A percentile compares a stretch with the other conserved stretches of the same genome.
These are phyloP conservation scores for Sebastiscus albofasciatus DNA, from an alignment of 2,797 vertebrate species.

Conservation along the genomic window DNA sequence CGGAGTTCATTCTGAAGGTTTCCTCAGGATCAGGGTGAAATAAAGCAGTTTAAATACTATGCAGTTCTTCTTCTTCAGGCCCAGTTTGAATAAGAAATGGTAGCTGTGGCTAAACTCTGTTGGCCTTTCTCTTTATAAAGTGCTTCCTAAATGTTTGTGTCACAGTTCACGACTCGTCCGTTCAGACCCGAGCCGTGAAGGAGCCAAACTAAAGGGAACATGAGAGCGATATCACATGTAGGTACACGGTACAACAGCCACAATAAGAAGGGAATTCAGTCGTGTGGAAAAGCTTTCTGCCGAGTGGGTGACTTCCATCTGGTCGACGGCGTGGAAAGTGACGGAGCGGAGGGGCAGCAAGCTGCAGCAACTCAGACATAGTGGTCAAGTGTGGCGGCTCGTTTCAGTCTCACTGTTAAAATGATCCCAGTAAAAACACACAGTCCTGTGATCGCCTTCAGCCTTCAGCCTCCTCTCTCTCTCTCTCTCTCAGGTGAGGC, in stretches of 20 bases:
- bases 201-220: constrained; percentile 8
- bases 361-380: constrained; percentile 26
- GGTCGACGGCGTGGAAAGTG: constrained; percentile 7
- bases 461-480: background rate
- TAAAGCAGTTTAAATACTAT: constrained; percentile 5
- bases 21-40: background rate
- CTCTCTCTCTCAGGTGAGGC: background rate
- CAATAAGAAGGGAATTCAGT: background rate
- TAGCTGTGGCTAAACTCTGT: background rate
- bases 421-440: constrained; percentile 55
- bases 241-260: constrained; percentile 15
- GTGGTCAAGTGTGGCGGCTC: constrained; percentile 55
- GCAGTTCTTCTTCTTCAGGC: constrained; percentile 3
- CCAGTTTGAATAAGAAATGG: background rate
- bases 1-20: background rate
- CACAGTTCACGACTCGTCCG: background rate
- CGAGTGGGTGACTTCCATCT: background rate
- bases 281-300: background rate
- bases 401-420: constrained; percentile 67
- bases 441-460: constrained; percentile 18
- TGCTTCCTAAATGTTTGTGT: constrained; percentile 34
- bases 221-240: constrained; percentile 9
- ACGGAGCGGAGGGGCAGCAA: background rate
- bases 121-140: constrained; percentile 43
- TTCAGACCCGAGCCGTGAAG: background rate